These are phyloP conservation scores for Anthopleura sola DNA, from an alignment of 64 coral and sea anemone genomes.

Conservation along the genomic window DNA sequence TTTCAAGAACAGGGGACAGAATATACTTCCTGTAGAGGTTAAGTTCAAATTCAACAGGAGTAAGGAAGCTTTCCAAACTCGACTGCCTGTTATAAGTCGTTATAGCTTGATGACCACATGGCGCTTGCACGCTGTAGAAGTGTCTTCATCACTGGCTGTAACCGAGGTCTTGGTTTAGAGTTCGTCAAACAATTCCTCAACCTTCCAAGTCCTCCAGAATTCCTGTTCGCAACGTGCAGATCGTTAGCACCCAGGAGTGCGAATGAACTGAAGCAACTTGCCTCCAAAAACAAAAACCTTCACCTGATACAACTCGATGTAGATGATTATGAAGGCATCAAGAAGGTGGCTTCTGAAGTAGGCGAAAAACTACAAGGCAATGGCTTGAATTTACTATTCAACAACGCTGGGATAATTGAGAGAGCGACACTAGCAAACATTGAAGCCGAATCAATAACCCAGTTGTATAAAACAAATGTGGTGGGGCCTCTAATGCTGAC, in stretches of 20 bases:
- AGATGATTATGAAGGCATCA: slow-evolving; percentile 5
- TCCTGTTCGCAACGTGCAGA: slow-evolving; percentile 59
- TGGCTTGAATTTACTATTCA: slow-evolving; percentile 53
- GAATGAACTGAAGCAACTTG: slow-evolving; percentile 37
- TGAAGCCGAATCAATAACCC: no score
- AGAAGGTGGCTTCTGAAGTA: slow-evolving; percentile 26
- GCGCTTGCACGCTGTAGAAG: neutral
- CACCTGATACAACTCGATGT: slow-evolving; percentile 50
- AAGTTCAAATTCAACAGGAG: no score
- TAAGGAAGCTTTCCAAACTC: no score
- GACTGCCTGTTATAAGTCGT: no score
- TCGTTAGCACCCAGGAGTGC: slow-evolving; percentile 18
- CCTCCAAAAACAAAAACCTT: slow-evolving; percentile 32
- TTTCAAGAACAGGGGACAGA: no score
- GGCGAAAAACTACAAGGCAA: neutral
- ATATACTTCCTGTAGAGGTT: no score
- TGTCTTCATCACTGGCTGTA: slow-evolving; percentile 58
- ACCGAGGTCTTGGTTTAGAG: slow-evolving; percentile 66
- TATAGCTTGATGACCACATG: neutral
- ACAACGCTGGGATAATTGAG: slow-evolving; percentile 32
- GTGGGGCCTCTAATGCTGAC: no score
- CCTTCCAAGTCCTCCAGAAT: slow-evolving; percentile 30
- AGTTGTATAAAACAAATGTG: no score
- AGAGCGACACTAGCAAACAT: no score
- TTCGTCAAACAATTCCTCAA: slow-evolving; percentile 49